Evolutionary conservation across 2,113 vertebrate species (phyloP).

Genomic region (Progne subis): DNA sequence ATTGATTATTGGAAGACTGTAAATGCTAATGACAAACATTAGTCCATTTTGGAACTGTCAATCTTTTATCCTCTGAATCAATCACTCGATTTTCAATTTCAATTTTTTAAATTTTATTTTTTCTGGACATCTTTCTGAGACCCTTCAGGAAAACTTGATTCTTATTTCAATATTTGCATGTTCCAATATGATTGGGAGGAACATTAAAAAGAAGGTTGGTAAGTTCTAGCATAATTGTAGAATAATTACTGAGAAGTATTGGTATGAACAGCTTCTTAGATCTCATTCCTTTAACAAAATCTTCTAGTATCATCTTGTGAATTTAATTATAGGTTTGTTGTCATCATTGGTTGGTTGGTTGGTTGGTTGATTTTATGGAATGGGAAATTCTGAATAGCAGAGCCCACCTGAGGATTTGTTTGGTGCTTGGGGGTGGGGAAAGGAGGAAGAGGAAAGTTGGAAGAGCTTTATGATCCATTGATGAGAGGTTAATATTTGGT

Average conservation of each 20-base stretch:
- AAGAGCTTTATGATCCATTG: background rate
- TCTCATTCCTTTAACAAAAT: background rate
- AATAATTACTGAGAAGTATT: background rate
- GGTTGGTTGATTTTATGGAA: background rate
- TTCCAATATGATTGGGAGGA: background rate
- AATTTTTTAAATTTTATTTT: background rate
- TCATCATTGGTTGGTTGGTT: background rate
- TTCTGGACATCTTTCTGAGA: background rate
- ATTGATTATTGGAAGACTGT: background rate
- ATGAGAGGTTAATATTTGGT: background rate
- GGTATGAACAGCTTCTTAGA: background rate
- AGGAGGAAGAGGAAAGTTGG: background rate
- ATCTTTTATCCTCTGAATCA: background rate
- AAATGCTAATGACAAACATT: background rate
- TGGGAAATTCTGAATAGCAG: background rate
- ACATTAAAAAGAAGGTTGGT: rapidly evolving
- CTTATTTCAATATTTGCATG: background rate
- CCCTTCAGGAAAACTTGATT: background rate
- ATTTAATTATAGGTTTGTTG: background rate
- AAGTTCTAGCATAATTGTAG: background rate
- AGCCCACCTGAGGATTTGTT: background rate
- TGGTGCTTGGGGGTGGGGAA: background rate
- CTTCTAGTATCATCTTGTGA: background rate
- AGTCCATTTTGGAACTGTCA: background rate
- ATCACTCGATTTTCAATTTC: background rate